Percentiles rank a stretch among this genome's conserved stretches.
phyloP scores from a whole-genome alignment of 2,888 invertebrate genomes.

The Bimastos eiseni region DNA sequence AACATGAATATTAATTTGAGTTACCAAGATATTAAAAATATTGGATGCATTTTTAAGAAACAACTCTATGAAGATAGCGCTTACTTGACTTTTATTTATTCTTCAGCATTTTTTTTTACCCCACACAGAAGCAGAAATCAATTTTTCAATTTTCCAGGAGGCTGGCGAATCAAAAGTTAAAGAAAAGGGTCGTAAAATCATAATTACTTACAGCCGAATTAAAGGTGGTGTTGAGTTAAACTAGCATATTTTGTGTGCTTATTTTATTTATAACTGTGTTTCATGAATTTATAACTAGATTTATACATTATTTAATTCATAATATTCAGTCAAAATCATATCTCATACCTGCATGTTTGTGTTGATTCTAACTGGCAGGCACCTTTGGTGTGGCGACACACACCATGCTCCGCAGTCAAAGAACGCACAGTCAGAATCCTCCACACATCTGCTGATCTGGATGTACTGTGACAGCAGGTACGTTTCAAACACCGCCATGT shows the following conservation, averaged over 20 bases:
- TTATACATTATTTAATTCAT: background rate
- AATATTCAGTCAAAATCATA: background rate
- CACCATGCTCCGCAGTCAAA: constrained; percentile 72
- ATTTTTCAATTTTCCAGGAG: background rate
- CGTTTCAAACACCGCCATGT: constrained; percentile 69
- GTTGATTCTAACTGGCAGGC: constrained; percentile 68
- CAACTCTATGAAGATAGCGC: background rate
- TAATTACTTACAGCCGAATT: background rate
- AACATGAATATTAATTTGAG: background rate
- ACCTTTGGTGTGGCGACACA: constrained; percentile 61
- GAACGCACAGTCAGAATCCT: constrained; percentile 72
- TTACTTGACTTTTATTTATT: background rate
- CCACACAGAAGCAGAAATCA: background rate
- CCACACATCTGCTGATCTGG: constrained; percentile 62
- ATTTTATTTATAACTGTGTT: background rate
- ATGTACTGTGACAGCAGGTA: constrained; percentile 44
- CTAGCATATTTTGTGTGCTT: background rate
- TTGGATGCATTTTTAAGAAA: background rate
- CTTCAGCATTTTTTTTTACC: background rate
- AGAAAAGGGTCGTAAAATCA: too few species aligned
- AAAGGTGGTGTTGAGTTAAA: background rate
- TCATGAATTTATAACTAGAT: background rate
- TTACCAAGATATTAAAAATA: background rate
- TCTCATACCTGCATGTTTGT: constrained; percentile 70
- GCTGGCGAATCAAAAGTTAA: background rate